These are phyloP conservation scores for Phocoena phocoena DNA, from an alignment of 2,113 vertebrate species.

Conservation along the genomic window DNA sequence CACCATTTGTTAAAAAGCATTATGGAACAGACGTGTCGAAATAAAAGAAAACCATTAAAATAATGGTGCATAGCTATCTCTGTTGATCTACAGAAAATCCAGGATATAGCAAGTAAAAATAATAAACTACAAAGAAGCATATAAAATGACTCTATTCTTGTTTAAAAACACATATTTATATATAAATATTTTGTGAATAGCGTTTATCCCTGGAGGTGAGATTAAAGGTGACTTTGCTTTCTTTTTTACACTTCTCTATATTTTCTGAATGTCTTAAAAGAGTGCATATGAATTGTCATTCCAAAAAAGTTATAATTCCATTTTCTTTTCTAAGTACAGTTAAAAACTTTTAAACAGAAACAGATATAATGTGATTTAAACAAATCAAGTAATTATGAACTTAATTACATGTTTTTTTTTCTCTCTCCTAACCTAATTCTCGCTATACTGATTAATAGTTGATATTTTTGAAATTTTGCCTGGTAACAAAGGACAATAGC, in stretches of 20 bases:
- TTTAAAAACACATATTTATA: not conserved
- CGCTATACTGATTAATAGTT: not conserved
- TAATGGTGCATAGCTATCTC: not conserved
- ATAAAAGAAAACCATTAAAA: not conserved
- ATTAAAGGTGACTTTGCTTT: not conserved
- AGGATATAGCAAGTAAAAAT: not conserved
- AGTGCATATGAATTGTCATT: not conserved
- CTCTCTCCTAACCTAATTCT: not conserved
- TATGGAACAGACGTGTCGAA: not conserved
- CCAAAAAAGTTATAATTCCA: not conserved
- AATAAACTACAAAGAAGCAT: not conserved
- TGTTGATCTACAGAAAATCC: slow-evolving; percentile 8
- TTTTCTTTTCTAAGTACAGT: not conserved
- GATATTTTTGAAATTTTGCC: not conserved
- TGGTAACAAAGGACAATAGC: not conserved
- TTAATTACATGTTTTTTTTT: not conserved
- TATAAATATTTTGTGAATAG: not conserved
- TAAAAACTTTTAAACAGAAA: not conserved
- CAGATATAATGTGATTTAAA: not conserved
- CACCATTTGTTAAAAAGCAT: not conserved
- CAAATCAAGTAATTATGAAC: slow-evolving; percentile 33
- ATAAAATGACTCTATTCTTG: not conserved
- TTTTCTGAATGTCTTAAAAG: slow-evolving; percentile 3
- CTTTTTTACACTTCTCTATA: not conserved
- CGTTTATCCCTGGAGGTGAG: not conserved